phyloP scores from a whole-genome alignment of 1,140 invertebrate species.

The Bombus polaris region DNA sequence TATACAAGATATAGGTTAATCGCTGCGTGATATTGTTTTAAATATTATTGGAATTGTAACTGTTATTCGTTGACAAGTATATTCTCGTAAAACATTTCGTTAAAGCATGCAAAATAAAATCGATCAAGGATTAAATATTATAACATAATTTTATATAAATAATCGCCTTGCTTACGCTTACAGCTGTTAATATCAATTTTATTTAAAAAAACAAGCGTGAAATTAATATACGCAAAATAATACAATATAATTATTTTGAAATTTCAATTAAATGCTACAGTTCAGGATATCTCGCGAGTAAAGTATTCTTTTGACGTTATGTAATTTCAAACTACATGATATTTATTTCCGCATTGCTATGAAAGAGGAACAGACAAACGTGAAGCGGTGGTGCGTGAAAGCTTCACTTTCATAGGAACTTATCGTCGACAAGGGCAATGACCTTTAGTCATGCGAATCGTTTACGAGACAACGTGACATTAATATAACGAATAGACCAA shows the following conservation, averaged over 20 bases:
- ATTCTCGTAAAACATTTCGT: too few species aligned
- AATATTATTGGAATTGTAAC: neutral
- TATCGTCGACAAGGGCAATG: conserved; percentile 54
- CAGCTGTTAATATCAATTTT: neutral
- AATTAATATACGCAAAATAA: neutral
- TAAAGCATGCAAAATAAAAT: too few species aligned
- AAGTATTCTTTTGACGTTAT: neutral
- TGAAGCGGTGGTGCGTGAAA: neutral
- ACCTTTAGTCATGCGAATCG: conserved; percentile 34
- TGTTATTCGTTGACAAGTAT: neutral
- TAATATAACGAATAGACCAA: conserved; percentile 11
- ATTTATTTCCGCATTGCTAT: neutral
- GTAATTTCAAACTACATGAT: neutral
- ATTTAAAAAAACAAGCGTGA: neutral
- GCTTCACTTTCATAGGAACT: conserved; percentile 17
- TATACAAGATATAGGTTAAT: neutral
- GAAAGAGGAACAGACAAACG: conserved; percentile 15
- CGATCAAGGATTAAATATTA: too few species aligned
- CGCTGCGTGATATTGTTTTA: neutral
- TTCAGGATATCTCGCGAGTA: too few species aligned
- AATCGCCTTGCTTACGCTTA: neutral
- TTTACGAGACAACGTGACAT: conserved; percentile 46
- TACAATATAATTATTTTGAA: neutral
- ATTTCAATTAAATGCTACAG: neutral
- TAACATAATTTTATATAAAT: too few species aligned